These are phyloP conservation scores for Oreamnos americanus DNA, from an alignment of 2,113 vertebrate species.

Conservation along the genomic window DNA sequence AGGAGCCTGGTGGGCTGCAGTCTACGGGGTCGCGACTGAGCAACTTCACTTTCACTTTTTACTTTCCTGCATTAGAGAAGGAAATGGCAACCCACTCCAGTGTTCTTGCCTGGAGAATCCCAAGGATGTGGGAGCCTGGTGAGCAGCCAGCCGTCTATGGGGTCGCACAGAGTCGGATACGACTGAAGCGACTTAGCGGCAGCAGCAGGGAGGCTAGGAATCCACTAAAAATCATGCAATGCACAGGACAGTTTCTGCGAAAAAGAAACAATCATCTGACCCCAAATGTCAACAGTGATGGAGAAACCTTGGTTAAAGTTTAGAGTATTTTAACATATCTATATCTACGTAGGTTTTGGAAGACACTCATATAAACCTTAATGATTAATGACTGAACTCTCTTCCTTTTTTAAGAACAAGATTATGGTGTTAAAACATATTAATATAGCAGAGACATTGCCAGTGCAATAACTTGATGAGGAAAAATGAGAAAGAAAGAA, in stretches of 20 bases:
- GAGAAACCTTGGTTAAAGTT: not conserved
- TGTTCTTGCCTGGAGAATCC: too few relatives aligned
- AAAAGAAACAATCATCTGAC: not conserved
- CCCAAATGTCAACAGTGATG: not conserved
- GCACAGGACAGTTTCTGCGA: not conserved
- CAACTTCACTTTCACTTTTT: too few relatives aligned
- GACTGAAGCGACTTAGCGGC: too few relatives aligned
- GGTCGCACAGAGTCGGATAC: too few relatives aligned
- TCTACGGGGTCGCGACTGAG: too few relatives aligned
- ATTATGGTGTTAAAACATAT: not conserved
- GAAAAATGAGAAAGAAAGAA: not conserved
- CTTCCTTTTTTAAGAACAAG: constrained; percentile 14
- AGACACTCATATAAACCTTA: not conserved
- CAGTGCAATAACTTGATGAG: not conserved
- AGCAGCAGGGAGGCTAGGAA: not conserved
- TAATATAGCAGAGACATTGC: not conserved
- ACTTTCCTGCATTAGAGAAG: too few relatives aligned
- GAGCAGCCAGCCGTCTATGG: too few relatives aligned
- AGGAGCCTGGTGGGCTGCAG: too few relatives aligned
- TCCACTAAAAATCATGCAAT: not conserved
- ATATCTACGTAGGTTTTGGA: not conserved
- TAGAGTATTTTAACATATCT: not conserved
- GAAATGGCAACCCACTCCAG: too few relatives aligned
- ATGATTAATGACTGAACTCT: not conserved
- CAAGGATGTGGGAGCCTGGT: too few relatives aligned